Evolutionary conservation across 2,888 invertebrate species (phyloP).

Genomic region (Polylopha cassiicola): DNA sequence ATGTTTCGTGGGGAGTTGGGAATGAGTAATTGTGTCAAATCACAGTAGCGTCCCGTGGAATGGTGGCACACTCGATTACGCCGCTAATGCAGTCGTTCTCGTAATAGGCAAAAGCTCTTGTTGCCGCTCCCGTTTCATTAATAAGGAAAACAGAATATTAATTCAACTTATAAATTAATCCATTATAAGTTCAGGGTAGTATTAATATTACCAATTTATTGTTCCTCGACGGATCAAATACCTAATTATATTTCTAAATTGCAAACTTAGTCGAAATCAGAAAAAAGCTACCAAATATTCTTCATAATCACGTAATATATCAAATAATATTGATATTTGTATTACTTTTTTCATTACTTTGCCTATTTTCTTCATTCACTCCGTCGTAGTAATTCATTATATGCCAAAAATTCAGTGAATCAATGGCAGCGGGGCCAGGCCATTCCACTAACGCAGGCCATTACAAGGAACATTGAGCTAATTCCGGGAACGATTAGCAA

Average conservation of each 20-base stretch:
- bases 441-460: constrained; percentile 28
- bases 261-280: too few relatives aligned
- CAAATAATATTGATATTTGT: too few relatives aligned
- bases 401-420: constrained; percentile 17
- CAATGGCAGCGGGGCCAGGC: constrained; percentile 26
- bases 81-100: constrained; percentile 46
- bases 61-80: constrained; percentile 44
- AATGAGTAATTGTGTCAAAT: constrained; percentile 32
- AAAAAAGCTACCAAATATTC: too few relatives aligned
- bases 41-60: constrained; percentile 38
- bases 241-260: too few relatives aligned
- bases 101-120: constrained; percentile 49
- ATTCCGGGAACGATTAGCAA: constrained; percentile 40
- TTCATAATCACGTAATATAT: too few relatives aligned
- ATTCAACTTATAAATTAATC: too few relatives aligned
- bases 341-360: too few relatives aligned
- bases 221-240: too few relatives aligned
- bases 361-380: too few relatives aligned
- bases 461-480: constrained; percentile 35
- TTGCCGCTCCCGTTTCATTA: constrained; percentile 34
- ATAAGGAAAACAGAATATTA: too few relatives aligned
- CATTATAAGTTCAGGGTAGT: too few relatives aligned
- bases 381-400: constrained; percentile 11
- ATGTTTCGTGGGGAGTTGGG: constrained; percentile 23
- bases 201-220: too few relatives aligned